Evolutionary conservation across 2,113 vertebrate genomes (phyloP), one percentile per base, ranked within the genome.

Genomic region (Parus major): DNA sequence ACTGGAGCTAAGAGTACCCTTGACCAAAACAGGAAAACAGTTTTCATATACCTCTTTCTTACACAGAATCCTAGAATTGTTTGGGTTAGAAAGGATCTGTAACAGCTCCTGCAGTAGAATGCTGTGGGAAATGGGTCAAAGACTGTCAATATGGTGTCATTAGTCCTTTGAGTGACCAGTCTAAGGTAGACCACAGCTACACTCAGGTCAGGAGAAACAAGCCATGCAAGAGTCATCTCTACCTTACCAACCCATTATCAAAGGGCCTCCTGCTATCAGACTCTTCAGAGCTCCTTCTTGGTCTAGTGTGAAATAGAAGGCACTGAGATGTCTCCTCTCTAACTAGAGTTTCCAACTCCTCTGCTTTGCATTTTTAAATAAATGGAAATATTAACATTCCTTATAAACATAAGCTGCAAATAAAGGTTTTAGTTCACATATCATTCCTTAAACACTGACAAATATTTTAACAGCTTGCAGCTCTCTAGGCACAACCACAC

Each of bases 81-180:
- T 20, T 50, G 16, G 5, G 24, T 44, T 50, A 55, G n/a, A 63
- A 88, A 63, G 63, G 20, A 61, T 11, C 33, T 61, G 18, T 68
- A 50, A 27, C 10, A n/a, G 13, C 14, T 78, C 50, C 28, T 55
- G 16, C 79, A 44, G 19, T 0, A 55, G 29, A 55, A 53, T 61
- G 7, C 11, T 61, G 41, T 11, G 6, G 55, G 29, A 55, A 75
- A 44, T 5, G 3, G n/a, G 28, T 39, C 47, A 50, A 35, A 50
- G 36, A 9, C 10, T 39, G 20, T 39, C 33, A 36, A 3, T 13
- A 19, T 0, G 0, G 35, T 29, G 35, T 29, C 7, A 29, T 36
- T 0, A 55, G 9, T 8, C 19, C 49, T 64, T 68, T 31, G 23
- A 68, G 24, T 68, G 35, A 44, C 6, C 75, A 21, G 39, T 19